Base-by-base conservation (phyloP, 2,797 vertebrate species). In the Oreochromis grahami region DNA sequence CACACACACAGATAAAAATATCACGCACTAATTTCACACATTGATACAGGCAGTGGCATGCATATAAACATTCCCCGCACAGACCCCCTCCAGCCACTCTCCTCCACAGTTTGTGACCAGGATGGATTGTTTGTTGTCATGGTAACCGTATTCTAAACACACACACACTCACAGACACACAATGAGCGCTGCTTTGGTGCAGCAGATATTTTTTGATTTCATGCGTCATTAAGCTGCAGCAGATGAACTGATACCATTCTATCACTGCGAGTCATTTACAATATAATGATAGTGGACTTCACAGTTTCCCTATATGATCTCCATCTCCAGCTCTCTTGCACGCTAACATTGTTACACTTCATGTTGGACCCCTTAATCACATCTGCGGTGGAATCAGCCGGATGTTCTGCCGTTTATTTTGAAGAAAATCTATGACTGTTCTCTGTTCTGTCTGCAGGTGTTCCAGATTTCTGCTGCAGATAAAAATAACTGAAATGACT, bases 211-310 rank as follows among this genome's bases (percentile, higher is more conserved):
- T 88, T 88, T 86, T 87, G 58, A 88, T 92, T 93, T 92, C 84
- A 91, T 91, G 90, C 76, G 78, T 93, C 92, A 88, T 93, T 92
- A 92, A 84, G 85, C 83, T 17, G 80, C 85, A 80, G 85, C 83
- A 87, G 89, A 91, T 88, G 84, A 89, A 88, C 76, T 74, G 90
- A 91, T 88, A 91, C 5, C 7, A 21, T 63, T 87, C 84, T 24
- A 74, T 82, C 77, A 85, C 56, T 21, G 58, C 11, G 4, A 84
- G 45, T 90, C 80, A 70, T 90, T 87, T 80, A 68, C 74, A 68
- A 53, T 77, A 45, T 91, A 87, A 92, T 86, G 83, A 88, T 43
- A 51, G 17, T 55, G 86, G 82, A 80, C 56, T 68, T 89, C 77
- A 10, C 17, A 17, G 63, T 86, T 88, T 81, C 63, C 36, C 24